Evolutionary conservation across 2,888 invertebrate genomes (phyloP), one percentile per base, ranked within the genome.

Genomic region (Biston stratarius): DNA sequence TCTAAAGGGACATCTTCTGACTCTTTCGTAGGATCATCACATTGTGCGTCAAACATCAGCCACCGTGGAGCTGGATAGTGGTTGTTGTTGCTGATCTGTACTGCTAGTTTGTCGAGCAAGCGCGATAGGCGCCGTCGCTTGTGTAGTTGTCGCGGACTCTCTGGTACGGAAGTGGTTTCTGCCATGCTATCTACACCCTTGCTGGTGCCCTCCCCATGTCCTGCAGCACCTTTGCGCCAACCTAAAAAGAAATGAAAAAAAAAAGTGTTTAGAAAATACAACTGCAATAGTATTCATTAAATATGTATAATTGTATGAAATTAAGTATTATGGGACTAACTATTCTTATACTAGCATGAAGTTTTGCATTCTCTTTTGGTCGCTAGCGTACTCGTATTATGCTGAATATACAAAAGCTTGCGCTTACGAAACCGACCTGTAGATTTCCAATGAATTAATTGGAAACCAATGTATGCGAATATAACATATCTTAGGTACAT

Each of bases 1-100:
- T 98, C 98, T 67, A 98, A 91, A 0, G 98, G 98, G 5, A 96
- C 79, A 72, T 98, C 98, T 83, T 98, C 97, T 69, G 92, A 74
- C 61, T 75, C 73, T 67, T 79, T 80, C 33, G 75, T 56, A 52
- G 61, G 60, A 64, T 80, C 77, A 62, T 64, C 72, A 64, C 67
- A 51, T 49, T 12, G 44, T 82, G 74, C 9, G 38, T 84, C 81
- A 24, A 83, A 78, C 82, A 83, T 83, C 47, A 89, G 87, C 91
- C 90, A 89, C 62, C 72, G 79, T 2, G 89, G 84, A 11, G 84
- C 76, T 12, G 86, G 83, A 67, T 90, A 90, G 48, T 89, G 81
- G 73, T 91, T 92, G 70, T 91, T 92, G 75, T 91, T 91, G 34
- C 81, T 83, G 47, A 92, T 73, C 64, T 92, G 91, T 9, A 87